Percentiles rank a stretch among this genome's conserved stretches.
These are phyloP conservation scores for Thecophora atra DNA, from an alignment of 2,888 invertebrate species.

Conservation along the genomic window DNA sequence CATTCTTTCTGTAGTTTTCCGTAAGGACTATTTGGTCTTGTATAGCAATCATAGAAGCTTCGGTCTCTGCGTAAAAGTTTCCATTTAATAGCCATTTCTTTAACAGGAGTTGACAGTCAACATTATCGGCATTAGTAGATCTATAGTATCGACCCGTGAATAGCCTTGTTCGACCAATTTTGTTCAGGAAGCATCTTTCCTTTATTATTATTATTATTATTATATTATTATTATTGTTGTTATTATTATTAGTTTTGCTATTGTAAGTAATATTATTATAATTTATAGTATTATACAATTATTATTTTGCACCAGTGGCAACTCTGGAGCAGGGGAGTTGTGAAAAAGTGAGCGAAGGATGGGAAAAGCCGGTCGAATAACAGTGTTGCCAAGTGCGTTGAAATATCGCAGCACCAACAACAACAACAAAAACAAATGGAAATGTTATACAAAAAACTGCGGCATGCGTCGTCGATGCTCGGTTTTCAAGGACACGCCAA, in stretches of 20 bases:
- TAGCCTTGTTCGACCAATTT: conserved; percentile 27
- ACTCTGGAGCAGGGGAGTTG: too few species aligned
- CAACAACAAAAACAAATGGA: not conserved
- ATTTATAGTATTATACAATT: too few species aligned
- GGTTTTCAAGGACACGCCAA: not conserved
- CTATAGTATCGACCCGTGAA: conserved; percentile 33
- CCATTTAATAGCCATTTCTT: conserved; percentile 35
- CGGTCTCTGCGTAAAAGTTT: conserved; percentile 29
- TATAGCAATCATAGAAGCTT: conserved; percentile 17
- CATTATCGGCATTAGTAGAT: conserved; percentile 28
- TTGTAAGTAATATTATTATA: too few species aligned
- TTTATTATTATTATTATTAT: too few species aligned
- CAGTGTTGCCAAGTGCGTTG: too few species aligned
- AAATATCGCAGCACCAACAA: not conserved
- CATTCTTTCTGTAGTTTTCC: conserved; percentile 26
- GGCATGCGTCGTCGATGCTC: not conserved
- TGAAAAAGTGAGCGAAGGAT: too few species aligned
- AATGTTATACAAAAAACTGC: not conserved
- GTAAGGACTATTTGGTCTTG: conserved; percentile 28
- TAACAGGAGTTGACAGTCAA: conserved; percentile 34
- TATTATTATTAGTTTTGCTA: too few species aligned
- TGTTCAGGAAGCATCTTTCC: too few species aligned
- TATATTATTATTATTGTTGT: too few species aligned
- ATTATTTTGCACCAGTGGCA: too few species aligned
- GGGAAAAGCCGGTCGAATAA: too few species aligned